Base-by-base conservation (phyloP, 1,140 invertebrate species). In the Drosophila micromelanica region DNA sequence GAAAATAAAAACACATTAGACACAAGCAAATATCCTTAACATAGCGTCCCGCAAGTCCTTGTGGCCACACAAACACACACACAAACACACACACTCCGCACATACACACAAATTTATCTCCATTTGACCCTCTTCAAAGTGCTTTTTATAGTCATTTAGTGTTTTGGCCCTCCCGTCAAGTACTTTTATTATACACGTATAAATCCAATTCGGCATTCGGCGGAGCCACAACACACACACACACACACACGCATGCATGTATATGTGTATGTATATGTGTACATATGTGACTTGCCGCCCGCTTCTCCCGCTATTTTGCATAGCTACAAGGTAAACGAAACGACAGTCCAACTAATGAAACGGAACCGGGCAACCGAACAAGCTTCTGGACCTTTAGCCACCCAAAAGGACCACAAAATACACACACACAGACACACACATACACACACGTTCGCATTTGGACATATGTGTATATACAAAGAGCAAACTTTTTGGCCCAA, bases 91-190 rank as follows among this genome's bases (percentile, higher is more conserved):
- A 61, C 30, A 40, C 15, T 27, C 27, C 27, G 56, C 20, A 45
- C 52, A 23, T 23, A 48, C 32, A 74, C 63, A 85, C 87, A 91
- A 90, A 91, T 91, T 91, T 91, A 91, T 91, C 89, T 91, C 90
- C 90, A 91, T 91, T 91, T 91, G 90, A 91, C 90, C 90, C 90
- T 91, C 90, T 91, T 91, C 90, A 91, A 91, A 91, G 87, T 91
- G 87, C 87, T 91, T 87, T 91, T 90, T 91, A 91, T 91, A 91
- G 89, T 81, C 81, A 91, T 91, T 91, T 91, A 90, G 86, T 82
- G 90, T 85, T 75, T 89, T 90, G 80, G 85, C 86, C 90, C 82
- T 78, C 85, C 81, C 84, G 90, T 84, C 90, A 91, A 80, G 85
- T 91, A 89, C 82, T 90, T 91, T 90, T 85, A 90, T 87, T 90